Evolutionary conservation across 2,113 vertebrate genomes (phyloP), one percentile per base, ranked within the genome.

Genomic region (Gallinago undulata): DNA sequence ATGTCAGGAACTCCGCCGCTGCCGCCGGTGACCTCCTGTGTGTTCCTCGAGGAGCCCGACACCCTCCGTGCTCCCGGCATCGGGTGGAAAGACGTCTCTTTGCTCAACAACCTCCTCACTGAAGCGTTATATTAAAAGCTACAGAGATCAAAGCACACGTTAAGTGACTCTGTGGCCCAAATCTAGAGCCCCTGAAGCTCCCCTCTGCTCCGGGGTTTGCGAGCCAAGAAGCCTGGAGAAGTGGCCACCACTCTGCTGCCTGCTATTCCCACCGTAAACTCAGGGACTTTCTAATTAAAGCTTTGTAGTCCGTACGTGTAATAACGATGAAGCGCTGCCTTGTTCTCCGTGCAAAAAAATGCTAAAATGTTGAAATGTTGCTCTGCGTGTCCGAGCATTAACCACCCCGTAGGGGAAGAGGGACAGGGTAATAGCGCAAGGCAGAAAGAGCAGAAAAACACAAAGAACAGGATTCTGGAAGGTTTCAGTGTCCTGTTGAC

Each of bases 381-480:
- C 2, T 27, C 2, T 23, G 39, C 3, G 13, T 53, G 69, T 10
- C 9, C 6, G 13, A 84, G 88, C 64, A 28, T 7, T 15, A 19
- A 78, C 21, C 3, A 16, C 50, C 25, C 13, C 0, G 2, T 48
- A 64, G 91, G 72, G 50, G 79, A 57, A 45, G 77, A 59, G 87
- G 78, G 27, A 53, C 3, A 72, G 72, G 68, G 86, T 74, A 96
- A 90, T 85, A 28, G 31, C 93, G 88, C 62, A 51, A 96, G 72
- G 66, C 80, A 94, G 84, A 83, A 88, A 67, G 95, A 94, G 62
- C 0, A 92, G 87, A 76, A 75, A 84, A 96, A 51, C 84, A 63
- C 90, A 28, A 89, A 79, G 89, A 86, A 28, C 77, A 84, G 86
- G 91, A 96, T 89, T 92, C 97, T 97, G 97, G 97, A 96, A 96